These are phyloP conservation scores for Zaprionus ornatus DNA, from an alignment of 1,140 invertebrate genomes.

Conservation along the genomic window DNA sequence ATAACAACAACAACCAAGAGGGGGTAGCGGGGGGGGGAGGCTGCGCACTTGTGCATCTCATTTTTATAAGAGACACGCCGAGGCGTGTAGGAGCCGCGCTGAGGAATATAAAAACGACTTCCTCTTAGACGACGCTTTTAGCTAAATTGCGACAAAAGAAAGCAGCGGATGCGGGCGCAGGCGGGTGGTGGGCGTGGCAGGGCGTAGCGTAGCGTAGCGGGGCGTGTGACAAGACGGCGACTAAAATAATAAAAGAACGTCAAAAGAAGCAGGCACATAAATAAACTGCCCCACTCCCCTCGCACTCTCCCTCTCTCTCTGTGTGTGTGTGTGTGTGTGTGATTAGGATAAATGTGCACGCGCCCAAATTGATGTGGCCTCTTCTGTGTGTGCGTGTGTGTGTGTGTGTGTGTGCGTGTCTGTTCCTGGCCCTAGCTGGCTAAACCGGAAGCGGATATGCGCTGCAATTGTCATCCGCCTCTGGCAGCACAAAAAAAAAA, in stretches of 20 bases:
- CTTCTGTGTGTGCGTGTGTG: conserved; percentile 16
- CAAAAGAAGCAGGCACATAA: conserved; percentile 78
- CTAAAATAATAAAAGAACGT: conserved; percentile 81
- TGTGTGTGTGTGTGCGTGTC: conserved; percentile 3
- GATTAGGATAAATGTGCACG: conserved; percentile 80
- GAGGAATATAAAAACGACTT: conserved; percentile 77
- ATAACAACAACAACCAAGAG: conserved; percentile 2
- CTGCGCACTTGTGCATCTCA: conserved; percentile 57
- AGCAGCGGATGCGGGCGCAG: conserved; percentile 48
- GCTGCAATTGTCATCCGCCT: conserved; percentile 77
- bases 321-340: conserved; percentile 33
- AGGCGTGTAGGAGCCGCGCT: conserved; percentile 27
- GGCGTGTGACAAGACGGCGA: conserved; percentile 46
- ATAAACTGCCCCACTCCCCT: conserved; percentile 63
- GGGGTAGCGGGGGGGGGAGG: background rate
- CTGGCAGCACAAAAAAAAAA: conserved; percentile 12
- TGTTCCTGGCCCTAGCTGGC: background rate
- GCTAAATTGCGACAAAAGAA: conserved; percentile 82
- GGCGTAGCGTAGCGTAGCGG: background rate
- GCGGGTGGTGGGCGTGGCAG: background rate
- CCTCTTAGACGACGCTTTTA: conserved; percentile 80
- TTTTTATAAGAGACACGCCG: conserved; percentile 43
- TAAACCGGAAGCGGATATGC: conserved; percentile 75
- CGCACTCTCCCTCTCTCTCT: no score
- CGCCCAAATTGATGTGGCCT: conserved; percentile 76